Base-by-base conservation (phyloP, 2,797 vertebrate species). In the Pagetopsis macropterus region DNA sequence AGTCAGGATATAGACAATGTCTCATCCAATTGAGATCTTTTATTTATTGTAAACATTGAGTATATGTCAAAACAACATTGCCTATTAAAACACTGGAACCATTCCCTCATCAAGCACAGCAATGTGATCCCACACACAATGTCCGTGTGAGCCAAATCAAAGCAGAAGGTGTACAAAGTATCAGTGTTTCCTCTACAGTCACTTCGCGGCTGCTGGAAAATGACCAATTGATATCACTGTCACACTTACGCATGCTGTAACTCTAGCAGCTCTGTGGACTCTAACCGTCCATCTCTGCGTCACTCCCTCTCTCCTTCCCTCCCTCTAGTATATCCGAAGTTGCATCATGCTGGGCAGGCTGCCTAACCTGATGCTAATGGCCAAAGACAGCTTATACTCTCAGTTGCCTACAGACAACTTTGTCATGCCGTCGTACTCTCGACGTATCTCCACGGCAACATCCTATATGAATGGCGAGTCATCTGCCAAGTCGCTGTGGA, bases 351-450 rank as follows among this genome's bases (percentile, higher is more conserved):
- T 99, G 73, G 94, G 94, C 63, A 96, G 98, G 85, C 95, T 99
- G 97, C 98, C 98, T 63, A 98, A 98, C 91, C 93, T 99, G 90
- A 99, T 99, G 98, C 89, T 99, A 68, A 99, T 98, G 97, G 95
- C 97, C 5, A 99, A 99, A 91, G 98, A 99, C 91, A 98, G 97
- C 88, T 93, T 99, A 21, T 98, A 99, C 86, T 95, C 93, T 5
- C 98, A 99, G 91, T 89, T 99, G 83, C 98, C 98, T 2, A 94
- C 96, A 84, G 97, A 98, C 82, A 96, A 93, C 78, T 98, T 98
- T 61, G 96, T 96, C 78, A 97, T 99, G 96, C 97, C 97, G 0
- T 99, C 97, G 0, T 98, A 98, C 54, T 96, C 97, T 1, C 93
- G 97, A 19, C 95, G 97, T 40, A 98, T 98, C 90, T 99, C 97